Evolutionary conservation across 2,797 vertebrate species (phyloP), one percentile per base, ranked within the genome.

Genomic region (Cyprinella venusta): DNA sequence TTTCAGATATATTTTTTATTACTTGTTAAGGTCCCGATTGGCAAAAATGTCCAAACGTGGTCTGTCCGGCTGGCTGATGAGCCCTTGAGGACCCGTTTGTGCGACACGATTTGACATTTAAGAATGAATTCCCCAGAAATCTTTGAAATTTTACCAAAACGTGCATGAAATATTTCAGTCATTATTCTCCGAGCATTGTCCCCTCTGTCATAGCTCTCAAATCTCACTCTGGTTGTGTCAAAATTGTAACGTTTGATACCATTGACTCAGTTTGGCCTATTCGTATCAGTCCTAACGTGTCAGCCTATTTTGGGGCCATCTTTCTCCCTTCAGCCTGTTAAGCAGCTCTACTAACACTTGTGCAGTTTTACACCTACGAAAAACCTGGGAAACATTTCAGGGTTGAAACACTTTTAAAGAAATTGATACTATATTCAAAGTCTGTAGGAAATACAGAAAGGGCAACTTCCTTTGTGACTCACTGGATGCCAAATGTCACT

Each of bases 1-100:
- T 65, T 78, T 50, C 18, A 8, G 42, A 16, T 6, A 21, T 21
- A 64, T 19, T 76, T 67, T 72, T 72, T 72, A 72, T 72, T 9
- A 72, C 42, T 16, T 36, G 45, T 74, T 52, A 67, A 50, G 45
- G 19, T 52, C 40, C 59, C 42, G n/a, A n/a, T 56, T 61, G 36
- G 54, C n/a, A 67, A 67, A 50, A 61, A n/a, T 78, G 61, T 12
- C 13, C 61, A 79, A 67, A 65, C 6, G 15, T 52, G 63, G 61
- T n/a, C 26, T 78, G 61, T 52, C 76, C 36, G 76, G 45, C 61
- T 24, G 76, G 45, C 61, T 24, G 26, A 19, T 52, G 40, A 50
- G 48, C 24, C 61, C 45, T 8, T 79, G 12, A 65, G 40, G 40
- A 15, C 6, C 0, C 9, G 19, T 52, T 13, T 13, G 24, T 36